phyloP scores from a whole-genome alignment of 1,140 invertebrate species.

The Littorina saxatilis region DNA sequence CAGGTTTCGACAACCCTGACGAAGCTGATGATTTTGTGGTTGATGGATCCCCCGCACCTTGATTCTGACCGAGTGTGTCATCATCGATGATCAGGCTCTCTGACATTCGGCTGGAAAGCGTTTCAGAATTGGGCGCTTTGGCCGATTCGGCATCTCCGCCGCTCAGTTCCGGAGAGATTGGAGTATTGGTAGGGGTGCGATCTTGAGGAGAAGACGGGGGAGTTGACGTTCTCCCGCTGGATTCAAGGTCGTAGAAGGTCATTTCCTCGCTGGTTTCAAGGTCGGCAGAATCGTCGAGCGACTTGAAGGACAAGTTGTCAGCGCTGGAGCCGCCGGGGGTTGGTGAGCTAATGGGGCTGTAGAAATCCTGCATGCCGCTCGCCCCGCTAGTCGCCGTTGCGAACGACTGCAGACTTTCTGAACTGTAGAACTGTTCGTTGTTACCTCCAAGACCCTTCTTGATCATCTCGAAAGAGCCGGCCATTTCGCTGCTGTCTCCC shows the following conservation, averaged over 20 bases:
- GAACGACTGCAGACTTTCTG: slow-evolving; percentile 15
- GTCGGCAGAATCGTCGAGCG: background rate
- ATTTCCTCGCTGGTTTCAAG: background rate
- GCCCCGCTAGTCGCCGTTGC: background rate
- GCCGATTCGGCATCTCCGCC: background rate
- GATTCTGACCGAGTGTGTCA: background rate
- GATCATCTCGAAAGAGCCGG: background rate
- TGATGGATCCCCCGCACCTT: too few relatives aligned
- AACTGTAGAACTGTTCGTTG: slow-evolving; percentile 9
- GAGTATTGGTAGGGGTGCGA: slow-evolving; percentile 32
- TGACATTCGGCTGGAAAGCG: background rate
- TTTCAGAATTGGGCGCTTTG: background rate
- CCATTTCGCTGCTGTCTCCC: background rate
- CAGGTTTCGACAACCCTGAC: background rate
- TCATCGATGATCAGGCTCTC: background rate
- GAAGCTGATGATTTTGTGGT: background rate
- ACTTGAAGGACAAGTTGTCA: background rate
- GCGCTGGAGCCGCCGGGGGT: background rate
- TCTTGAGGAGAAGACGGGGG: slow-evolving; percentile 17
- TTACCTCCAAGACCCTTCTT: background rate
- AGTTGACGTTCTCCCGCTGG: background rate
- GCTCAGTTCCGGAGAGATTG: background rate
- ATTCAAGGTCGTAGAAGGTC: background rate
- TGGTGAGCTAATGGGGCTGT: slow-evolving; percentile 22
- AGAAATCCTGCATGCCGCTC: slow-evolving; percentile 28